Conservation (phyloP, 2,797 vertebrate genomes). For the Bucorvus abyssinicus region DNA sequence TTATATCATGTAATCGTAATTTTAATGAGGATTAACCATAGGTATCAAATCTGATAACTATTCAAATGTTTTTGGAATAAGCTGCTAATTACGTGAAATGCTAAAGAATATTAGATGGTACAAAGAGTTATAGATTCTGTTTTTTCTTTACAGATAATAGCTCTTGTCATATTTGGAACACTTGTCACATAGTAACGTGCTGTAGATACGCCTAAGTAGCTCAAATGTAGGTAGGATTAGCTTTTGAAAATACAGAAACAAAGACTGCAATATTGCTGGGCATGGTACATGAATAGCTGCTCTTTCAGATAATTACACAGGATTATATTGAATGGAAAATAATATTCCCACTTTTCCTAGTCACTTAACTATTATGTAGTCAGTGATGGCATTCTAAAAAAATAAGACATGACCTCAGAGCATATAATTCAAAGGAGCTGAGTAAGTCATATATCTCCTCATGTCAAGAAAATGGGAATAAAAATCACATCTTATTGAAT, state of each 20-base stretch:
- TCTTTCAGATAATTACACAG: neutral
- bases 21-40: slow-evolving; percentile 84
- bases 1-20: slow-evolving; percentile 81
- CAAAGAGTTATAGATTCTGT: slow-evolving; percentile 59
- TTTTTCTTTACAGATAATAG: slow-evolving; percentile 54
- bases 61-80: slow-evolving; percentile 81
- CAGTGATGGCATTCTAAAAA: slow-evolving; percentile 25
- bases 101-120: slow-evolving; percentile 73
- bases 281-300: neutral
- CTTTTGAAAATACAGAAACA: slow-evolving; percentile 42
- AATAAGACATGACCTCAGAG: slow-evolving; percentile 47
- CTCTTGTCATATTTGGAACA: slow-evolving; percentile 30
- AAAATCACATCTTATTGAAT: slow-evolving; percentile 68
- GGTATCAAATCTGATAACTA: slow-evolving; percentile 77
- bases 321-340: slow-evolving; percentile 47
- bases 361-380: slow-evolving; percentile 43
- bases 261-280: slow-evolving; percentile 10
- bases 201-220: neutral
- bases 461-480: slow-evolving; percentile 63
- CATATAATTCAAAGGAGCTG: slow-evolving; percentile 42
- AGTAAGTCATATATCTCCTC: slow-evolving; percentile 55
- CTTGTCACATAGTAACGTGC: slow-evolving; percentile 19
- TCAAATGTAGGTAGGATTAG: slow-evolving; percentile 13
- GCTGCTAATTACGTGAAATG: slow-evolving; percentile 77
- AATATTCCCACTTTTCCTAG: slow-evolving; percentile 10